Conservation (phyloP, 2,888 invertebrate genomes). For the Caradrina clavipalpis region DNA sequence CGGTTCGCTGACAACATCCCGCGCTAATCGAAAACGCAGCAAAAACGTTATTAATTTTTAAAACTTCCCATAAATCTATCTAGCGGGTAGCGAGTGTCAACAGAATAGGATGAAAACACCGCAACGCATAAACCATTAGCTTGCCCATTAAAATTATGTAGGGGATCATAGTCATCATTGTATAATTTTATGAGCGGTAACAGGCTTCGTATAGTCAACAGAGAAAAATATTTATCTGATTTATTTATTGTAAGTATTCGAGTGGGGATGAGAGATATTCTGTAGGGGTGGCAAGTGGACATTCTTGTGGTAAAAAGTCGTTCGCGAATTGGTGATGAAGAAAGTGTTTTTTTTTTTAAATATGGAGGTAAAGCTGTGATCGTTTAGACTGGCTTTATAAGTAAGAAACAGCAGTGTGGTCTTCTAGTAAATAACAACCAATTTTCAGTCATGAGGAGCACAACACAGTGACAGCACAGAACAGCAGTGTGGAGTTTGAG, state of each 20-base stretch:
- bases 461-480: no score
- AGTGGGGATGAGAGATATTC: conserved; percentile 56
- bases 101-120: conserved; percentile 54
- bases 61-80: conserved; percentile 57
- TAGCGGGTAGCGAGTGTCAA: conserved; percentile 38
- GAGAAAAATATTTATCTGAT: conserved; percentile 80
- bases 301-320: no score
- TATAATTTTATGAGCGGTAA: conserved; percentile 68
- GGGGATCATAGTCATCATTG: conserved; percentile 63
- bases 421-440: no score
- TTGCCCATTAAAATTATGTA: conserved; percentile 65
- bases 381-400: no score
- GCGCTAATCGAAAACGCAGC: conserved; percentile 27
- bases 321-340: not conserved
- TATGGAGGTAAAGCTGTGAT: no score
- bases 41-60: conserved; percentile 44
- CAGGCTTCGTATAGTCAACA: conserved; percentile 75
- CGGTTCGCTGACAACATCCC: not conserved
- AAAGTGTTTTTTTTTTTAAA: not conserved
- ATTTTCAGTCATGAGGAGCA: no score
- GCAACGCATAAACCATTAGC: conserved; percentile 66
- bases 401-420: no score
- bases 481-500: no score
- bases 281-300: conserved; percentile 37
- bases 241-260: conserved; percentile 78